Evolutionary conservation across 92 coral and sea anemone species (phyloP), one percentile per base, ranked within the genome.

Genomic region (Porites lobata): DNA sequence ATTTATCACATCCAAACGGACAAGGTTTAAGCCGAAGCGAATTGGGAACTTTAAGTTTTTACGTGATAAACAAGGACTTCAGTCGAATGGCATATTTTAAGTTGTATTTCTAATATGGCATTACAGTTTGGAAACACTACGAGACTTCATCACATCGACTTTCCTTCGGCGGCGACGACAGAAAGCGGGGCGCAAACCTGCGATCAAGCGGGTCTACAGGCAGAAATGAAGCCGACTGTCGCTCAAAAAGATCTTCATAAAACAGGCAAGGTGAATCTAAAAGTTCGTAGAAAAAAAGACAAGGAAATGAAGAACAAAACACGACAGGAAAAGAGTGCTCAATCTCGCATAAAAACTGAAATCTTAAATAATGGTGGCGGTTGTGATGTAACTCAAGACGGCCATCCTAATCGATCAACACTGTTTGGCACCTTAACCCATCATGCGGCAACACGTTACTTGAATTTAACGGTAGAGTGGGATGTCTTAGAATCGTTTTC

Each of bases 401-500:
- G 14, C 47, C 26, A 56, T 71, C 43, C 67, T 8, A 71, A 81
- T 53, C 77, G 77, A 15, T 54, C 85, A 21, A 15, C 85, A 20
- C 21, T 71, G 11, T 57, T 52, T 63, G 12, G 7, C 50, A 32
- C 54, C n/a, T 8, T 82, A 18, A 52, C 76, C 9, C 82, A 77
- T 26, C 89, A 85, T 26, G 47, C 89, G 17, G 32, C 63, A 43
- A 58, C 50, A 56, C 56, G 68, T 17, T 67, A 67, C 21, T 89
- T 86, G 22, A 97, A 82, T 59, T 82, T 82, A 72, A 82, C 86
- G 2, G 86, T 97, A 19, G 99, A 97, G 85, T 92, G 96, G 94
- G 99, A 97, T 76, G 96, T 93, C 38, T 78, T 97, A 47, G 98
- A 97, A 51, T 97, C 99, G 29, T 97, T 97, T 68, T 86, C 95